phyloP scores from a whole-genome alignment of 53 echinoderm and acorn worm species.

The Pentamera pediparva region DNA sequence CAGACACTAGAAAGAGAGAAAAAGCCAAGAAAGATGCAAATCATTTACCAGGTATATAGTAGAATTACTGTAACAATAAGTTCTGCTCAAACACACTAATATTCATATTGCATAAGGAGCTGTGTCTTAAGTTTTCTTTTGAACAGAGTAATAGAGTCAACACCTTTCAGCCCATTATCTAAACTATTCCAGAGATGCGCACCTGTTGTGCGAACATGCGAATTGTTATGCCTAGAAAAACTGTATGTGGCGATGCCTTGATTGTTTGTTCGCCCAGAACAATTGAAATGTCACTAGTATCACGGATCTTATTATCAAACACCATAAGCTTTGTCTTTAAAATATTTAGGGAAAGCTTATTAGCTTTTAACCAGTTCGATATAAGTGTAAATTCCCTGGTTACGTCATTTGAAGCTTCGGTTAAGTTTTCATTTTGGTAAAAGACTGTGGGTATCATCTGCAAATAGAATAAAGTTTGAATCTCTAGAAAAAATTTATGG shows the following conservation, averaged over 20 bases:
- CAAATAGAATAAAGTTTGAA: too few species aligned
- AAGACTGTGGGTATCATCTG: not conserved
- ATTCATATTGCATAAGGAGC: too few species aligned
- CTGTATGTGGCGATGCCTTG: not conserved
- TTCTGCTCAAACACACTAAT: too few species aligned
- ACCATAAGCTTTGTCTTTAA: not conserved
- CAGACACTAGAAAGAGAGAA: too few species aligned
- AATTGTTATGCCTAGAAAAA: not conserved
- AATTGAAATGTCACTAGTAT: not conserved
- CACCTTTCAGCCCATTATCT: too few species aligned
- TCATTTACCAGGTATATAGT: too few species aligned
- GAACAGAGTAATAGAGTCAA: too few species aligned
- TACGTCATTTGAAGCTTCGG: not conserved
- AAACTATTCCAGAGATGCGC: too few species aligned
- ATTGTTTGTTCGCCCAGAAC: not conserved
- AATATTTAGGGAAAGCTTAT: not conserved
- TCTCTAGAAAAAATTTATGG: not conserved
- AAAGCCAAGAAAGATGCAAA: too few species aligned
- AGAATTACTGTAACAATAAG: too few species aligned
- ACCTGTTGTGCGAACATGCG: too few species aligned
- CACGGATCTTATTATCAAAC: not conserved
- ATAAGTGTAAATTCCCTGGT: not conserved
- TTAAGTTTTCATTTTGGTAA: not conserved
- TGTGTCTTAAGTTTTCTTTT: too few species aligned
- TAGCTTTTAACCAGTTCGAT: not conserved